A percentile compares a stretch with the other conserved stretches of the same genome.
Conservation (phyloP, 2,797 vertebrate genomes). For the Sus cebifrons region DNA sequence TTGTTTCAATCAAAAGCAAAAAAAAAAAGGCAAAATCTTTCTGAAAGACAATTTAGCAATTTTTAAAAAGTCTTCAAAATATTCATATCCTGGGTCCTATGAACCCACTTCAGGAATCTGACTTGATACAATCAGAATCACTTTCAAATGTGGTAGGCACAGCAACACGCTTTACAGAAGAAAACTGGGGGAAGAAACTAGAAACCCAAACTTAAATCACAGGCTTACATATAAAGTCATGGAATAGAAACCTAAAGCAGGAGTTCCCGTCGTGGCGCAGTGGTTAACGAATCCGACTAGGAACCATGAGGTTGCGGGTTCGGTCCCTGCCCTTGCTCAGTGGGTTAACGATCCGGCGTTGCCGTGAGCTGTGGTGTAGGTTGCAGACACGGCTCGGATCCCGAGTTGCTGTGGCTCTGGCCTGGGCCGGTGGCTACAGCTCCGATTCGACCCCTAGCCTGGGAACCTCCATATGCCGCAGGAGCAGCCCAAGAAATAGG, state of each 20-base stretch:
- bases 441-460: too few relatives aligned
- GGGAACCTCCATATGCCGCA: too few relatives aligned
- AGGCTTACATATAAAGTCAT: slow-evolving; percentile 9
- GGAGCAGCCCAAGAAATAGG: too few relatives aligned
- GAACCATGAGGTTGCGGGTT: too few relatives aligned
- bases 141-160: background rate
- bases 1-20: background rate
- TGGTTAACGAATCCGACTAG: too few relatives aligned
- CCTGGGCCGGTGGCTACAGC: too few relatives aligned
- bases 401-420: too few relatives aligned
- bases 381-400: too few relatives aligned
- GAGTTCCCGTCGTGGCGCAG: too few relatives aligned
- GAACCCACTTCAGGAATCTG: slow-evolving; percentile 3
- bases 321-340: too few relatives aligned
- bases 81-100: background rate
- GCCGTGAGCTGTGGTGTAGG: too few relatives aligned
- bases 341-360: too few relatives aligned
- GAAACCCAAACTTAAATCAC: slow-evolving; percentile 27
- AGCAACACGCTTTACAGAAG: background rate
- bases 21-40: background rate
- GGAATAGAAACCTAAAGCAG: background rate
- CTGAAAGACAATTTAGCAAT: background rate
- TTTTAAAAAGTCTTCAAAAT: slow-evolving; percentile 1
- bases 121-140: slow-evolving; percentile 47
- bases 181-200: background rate